phyloP scores from a whole-genome alignment of 2,797 vertebrate species.

The Chloroceryle amazona region DNA sequence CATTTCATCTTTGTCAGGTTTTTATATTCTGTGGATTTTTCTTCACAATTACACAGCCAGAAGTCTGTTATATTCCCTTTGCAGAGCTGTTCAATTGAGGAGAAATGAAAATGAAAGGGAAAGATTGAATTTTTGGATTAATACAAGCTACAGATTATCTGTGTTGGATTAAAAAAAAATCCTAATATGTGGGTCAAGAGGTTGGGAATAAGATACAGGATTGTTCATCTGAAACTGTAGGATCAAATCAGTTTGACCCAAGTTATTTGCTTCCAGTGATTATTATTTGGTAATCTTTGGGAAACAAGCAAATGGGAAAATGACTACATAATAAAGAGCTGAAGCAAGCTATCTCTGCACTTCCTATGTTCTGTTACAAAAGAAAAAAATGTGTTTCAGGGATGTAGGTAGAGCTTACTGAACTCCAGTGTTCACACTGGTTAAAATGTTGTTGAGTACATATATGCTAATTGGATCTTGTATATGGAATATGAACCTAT shows the following conservation, averaged over 20 bases:
- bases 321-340: not conserved
- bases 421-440: not conserved
- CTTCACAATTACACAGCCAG: slow-evolving; percentile 15
- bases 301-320: not conserved
- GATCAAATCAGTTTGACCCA: not conserved
- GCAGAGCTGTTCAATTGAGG: slow-evolving; percentile 10
- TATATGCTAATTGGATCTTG: not conserved
- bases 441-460: not conserved
- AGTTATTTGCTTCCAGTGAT: not conserved
- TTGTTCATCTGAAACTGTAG: not conserved
- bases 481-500: not conserved
- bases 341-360: not conserved
- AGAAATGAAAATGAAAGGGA: slow-evolving; percentile 31
- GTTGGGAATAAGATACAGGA: not conserved
- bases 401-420: not conserved
- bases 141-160: not conserved
- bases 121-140: slow-evolving; percentile 18
- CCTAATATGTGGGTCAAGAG: not conserved
- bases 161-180: not conserved
- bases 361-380: not conserved
- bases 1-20: slow-evolving; percentile 42
- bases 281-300: not conserved
- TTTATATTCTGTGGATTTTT: slow-evolving; percentile 15
- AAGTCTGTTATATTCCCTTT: slow-evolving; percentile 21
- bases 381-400: not conserved